These are phyloP conservation scores for Adela reaumurella DNA, from an alignment of 2,888 invertebrate genomes.

Conservation along the genomic window DNA sequence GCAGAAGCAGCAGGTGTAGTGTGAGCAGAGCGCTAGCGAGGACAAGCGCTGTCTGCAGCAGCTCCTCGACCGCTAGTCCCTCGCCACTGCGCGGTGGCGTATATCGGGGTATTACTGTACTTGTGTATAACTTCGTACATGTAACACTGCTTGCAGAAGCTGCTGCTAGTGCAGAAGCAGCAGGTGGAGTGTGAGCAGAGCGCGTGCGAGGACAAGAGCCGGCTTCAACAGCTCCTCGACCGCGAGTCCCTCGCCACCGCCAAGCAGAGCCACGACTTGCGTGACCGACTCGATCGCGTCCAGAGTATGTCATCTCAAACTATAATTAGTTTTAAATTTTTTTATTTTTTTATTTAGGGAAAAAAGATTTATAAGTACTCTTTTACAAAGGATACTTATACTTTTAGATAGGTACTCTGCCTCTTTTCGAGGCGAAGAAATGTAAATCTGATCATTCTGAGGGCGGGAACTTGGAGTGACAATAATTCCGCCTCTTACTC, in stretches of 20 bases:
- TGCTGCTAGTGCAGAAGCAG: conserved; percentile 64
- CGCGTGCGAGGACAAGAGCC: conserved; percentile 44
- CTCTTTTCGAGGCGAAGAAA: no score
- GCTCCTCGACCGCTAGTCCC: conserved; percentile 37
- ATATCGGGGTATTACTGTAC: no score
- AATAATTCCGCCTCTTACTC: no score
- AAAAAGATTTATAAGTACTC: no score
- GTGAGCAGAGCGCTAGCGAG: conserved; percentile 61
- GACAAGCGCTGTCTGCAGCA: conserved; percentile 40
- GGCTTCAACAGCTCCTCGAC: conserved; percentile 38
- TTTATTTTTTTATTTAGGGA: no score
- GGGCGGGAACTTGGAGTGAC: no score
- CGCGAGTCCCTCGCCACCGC: conserved; percentile 41
- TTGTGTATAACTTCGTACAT: no score
- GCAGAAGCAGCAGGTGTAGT: conserved; percentile 65
- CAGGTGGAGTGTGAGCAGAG: conserved; percentile 68
- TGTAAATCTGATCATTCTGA: no score
- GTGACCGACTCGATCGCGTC: conserved; percentile 33
- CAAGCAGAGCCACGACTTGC: conserved; percentile 43
- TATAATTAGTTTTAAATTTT: conserved; percentile 8
- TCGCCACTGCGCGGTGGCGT: no score
- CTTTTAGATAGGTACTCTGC: no score
- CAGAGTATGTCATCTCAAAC: no score
- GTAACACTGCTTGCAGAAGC: conserved; percentile 38
- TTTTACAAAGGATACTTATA: no score